Percentiles rank a stretch among this genome's conserved stretches.
These are phyloP conservation scores for Brachymystax lenok DNA, from an alignment of 2,797 vertebrate species.

Conservation along the genomic window DNA sequence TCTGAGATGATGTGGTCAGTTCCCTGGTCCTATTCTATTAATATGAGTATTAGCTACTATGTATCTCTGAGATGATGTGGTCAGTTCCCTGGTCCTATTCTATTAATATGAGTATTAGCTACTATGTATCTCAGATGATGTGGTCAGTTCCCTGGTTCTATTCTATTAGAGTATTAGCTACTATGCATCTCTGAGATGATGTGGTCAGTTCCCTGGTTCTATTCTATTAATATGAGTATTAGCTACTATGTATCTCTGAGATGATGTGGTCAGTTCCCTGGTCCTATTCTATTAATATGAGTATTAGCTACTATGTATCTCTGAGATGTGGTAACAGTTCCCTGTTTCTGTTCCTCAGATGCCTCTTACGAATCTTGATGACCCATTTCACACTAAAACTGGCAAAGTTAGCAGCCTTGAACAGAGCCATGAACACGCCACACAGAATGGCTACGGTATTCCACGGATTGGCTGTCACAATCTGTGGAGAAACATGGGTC, in stretches of 20 bases:
- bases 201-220: not conserved
- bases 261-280: constrained; percentile 53
- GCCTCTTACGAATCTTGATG: constrained; percentile 89
- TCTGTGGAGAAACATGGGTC: constrained; percentile 71
- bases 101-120: too few relatives aligned
- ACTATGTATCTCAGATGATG: too few relatives aligned
- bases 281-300: too few relatives aligned
- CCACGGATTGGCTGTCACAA: constrained; percentile 96
- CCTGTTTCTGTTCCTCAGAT: constrained; percentile 80
- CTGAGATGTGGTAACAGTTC: constrained; percentile 84
- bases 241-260: constrained; percentile 60
- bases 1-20: constrained; percentile 36
- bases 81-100: too few relatives aligned
- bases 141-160: not conserved
- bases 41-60: too few relatives aligned
- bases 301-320: not conserved
- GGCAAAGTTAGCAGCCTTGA: constrained; percentile 95
- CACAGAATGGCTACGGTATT: constrained; percentile 92
- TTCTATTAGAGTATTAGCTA: not conserved
- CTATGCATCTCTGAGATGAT: constrained; percentile 73
- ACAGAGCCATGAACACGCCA: constrained; percentile 93
- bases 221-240: too few relatives aligned
- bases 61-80: not conserved
- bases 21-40: too few relatives aligned
- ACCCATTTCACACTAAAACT: constrained; percentile 94